A percentile compares a stretch with the other conserved stretches of the same genome.
Evolutionary conservation across 92 coral and sea anemone species (phyloP).

Genomic region (Desmophyllum pertusum): DNA sequence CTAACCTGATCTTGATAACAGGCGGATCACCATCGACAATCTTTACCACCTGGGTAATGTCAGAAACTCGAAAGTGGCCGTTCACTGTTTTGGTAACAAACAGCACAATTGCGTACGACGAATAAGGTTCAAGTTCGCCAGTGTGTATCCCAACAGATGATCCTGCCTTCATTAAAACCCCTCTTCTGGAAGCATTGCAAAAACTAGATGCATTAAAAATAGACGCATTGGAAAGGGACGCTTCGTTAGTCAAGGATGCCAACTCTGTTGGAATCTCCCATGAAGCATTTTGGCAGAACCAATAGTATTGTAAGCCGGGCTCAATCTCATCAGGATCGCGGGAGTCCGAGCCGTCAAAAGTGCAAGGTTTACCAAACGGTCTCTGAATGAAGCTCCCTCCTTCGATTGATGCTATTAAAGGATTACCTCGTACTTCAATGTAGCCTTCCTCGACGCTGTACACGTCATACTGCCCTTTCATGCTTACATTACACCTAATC

Average conservation of each 20-base stretch:
- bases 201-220: constrained; percentile 33
- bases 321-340: constrained; percentile 70
- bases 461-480: constrained; percentile 68
- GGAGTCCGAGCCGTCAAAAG: constrained; percentile 50
- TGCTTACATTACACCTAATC: constrained; percentile 61
- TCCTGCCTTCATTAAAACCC: constrained; percentile 45
- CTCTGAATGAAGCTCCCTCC: constrained; percentile 63
- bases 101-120: constrained; percentile 54
- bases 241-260: constrained; percentile 9
- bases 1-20: constrained; percentile 53
- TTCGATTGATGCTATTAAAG: constrained; percentile 47
- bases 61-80: constrained; percentile 30
- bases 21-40: constrained; percentile 77
- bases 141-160: constrained; percentile 45
- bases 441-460: constrained; percentile 56
- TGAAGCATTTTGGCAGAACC: constrained; percentile 68
- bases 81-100: constrained; percentile 48
- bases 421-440: constrained; percentile 50
- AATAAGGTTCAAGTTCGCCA: constrained; percentile 36
- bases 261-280: constrained; percentile 13
- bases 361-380: constrained; percentile 32
- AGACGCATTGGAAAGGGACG: constrained; percentile 19
- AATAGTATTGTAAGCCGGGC: constrained; percentile 54
- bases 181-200: constrained; percentile 46
- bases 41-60: constrained; percentile 49